Conservation (phyloP, 2,797 vertebrate species). For the Cygnus olor region DNA sequence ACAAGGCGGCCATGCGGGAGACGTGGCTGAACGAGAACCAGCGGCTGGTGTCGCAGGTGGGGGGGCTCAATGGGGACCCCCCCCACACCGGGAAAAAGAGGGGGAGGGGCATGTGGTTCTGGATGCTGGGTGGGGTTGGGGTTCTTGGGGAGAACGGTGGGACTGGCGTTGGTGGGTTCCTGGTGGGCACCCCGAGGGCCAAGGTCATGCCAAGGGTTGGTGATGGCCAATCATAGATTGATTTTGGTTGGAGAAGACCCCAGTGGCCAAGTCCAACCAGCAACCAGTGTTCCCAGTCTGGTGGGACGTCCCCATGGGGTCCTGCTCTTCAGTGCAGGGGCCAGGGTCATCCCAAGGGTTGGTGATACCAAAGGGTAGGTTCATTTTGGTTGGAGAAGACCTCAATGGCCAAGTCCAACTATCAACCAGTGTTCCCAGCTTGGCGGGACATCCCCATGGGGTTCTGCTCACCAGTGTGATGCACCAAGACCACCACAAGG, state of each 20-base stretch:
- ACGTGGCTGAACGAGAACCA: constrained; percentile 97
- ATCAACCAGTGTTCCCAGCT: not conserved
- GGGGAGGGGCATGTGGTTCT: rapidly evolving
- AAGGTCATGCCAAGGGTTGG: rapidly evolving
- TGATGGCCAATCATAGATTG: not conserved
- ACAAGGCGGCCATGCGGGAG: constrained; percentile 94
- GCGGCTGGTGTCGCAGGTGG: constrained; percentile 92
- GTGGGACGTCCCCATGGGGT: not conserved
- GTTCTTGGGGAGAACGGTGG: not conserved
- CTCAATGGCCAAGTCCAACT: too few species aligned
- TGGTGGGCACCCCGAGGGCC: too few species aligned
- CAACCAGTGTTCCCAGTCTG: not conserved
- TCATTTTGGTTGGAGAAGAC: too few species aligned
- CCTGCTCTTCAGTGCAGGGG: rapidly evolving
- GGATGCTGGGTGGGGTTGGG: rapidly evolving
- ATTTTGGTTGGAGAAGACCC: too few species aligned
- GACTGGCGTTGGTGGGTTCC: too few species aligned
- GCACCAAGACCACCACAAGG: too few species aligned
- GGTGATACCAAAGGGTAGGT: rapidly evolving
- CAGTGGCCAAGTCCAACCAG: too few species aligned
- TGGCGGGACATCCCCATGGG: not conserved
- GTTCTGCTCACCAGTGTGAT: too few species aligned
- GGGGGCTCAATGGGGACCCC: rapidly evolving
- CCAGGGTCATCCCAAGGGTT: rapidly evolving
- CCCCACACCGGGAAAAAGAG: too few species aligned